These are phyloP conservation scores for Platycnemis pennipes DNA, from an alignment of 2,888 invertebrate genomes.

Conservation along the genomic window DNA sequence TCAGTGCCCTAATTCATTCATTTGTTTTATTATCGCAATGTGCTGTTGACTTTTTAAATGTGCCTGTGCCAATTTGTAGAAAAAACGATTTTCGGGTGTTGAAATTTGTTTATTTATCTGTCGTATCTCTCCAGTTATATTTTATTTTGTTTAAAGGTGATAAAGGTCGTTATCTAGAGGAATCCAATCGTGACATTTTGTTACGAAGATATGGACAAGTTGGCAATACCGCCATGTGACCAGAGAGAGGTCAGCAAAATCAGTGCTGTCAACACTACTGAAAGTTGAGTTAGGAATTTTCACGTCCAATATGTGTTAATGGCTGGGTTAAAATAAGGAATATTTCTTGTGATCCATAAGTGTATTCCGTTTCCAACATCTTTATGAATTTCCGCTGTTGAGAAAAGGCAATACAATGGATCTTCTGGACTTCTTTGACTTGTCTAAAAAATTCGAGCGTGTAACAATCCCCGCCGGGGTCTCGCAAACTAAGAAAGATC, in stretches of 20 bases:
- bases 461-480: constrained; percentile 66
- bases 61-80: too few relatives aligned
- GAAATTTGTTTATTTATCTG: too few relatives aligned
- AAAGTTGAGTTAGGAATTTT: too few relatives aligned
- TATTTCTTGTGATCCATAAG: background rate
- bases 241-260: background rate
- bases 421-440: constrained; percentile 71
- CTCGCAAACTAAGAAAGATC: constrained; percentile 50
- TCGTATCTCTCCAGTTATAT: too few relatives aligned
- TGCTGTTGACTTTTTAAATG: background rate
- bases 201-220: background rate
- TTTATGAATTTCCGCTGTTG: background rate
- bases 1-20: constrained; percentile 16
- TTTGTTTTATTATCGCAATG: constrained; percentile 7
- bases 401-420: constrained; percentile 54
- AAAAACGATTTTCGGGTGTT: too few relatives aligned
- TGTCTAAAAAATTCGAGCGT: constrained; percentile 69
- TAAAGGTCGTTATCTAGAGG: background rate
- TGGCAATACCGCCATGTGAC: background rate
- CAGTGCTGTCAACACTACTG: too few relatives aligned
- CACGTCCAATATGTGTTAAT: too few relatives aligned
- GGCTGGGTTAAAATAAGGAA: too few relatives aligned
- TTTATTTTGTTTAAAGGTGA: background rate
- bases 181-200: background rate
- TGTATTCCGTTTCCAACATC: too few relatives aligned